A percentile compares a stretch with the other conserved stretches of the same genome.
Conservation (phyloP, 2,797 vertebrate species). For the Fringilla coelebs region DNA sequence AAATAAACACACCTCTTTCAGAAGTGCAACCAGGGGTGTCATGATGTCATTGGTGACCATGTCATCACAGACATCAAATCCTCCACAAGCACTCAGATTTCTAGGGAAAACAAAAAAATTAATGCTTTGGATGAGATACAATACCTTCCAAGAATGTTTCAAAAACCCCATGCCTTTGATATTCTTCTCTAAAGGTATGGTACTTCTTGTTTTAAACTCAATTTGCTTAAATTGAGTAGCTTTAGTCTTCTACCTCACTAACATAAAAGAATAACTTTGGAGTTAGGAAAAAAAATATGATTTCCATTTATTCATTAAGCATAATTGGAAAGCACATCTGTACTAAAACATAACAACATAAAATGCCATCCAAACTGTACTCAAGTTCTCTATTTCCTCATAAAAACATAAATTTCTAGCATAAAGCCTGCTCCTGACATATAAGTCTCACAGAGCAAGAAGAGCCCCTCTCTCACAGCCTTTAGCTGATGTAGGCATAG, state of each 20-base stretch:
- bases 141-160: not conserved
- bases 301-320: not conserved
- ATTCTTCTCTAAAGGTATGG: not conserved
- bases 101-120: constrained; percentile 57
- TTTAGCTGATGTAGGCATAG: accelerated
- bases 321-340: not conserved
- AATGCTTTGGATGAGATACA: not conserved
- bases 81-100: constrained; percentile 95
- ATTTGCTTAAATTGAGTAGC: not conserved
- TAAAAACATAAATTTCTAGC: not conserved
- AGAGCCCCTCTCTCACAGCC: not conserved
- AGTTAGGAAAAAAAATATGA: not conserved
- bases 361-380: not conserved
- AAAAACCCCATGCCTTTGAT: not conserved
- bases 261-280: not conserved
- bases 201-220: not conserved
- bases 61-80: constrained; percentile 94
- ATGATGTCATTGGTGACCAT: constrained; percentile 96
- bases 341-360: not conserved
- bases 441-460: not conserved
- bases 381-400: not conserved
- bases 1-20: constrained; percentile 86
- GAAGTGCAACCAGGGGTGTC: constrained; percentile 89
- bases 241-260: not conserved
- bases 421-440: not conserved